These are phyloP conservation scores for Drosophila austrosaltans DNA, from an alignment of 2,888 invertebrate genomes.

Conservation along the genomic window DNA sequence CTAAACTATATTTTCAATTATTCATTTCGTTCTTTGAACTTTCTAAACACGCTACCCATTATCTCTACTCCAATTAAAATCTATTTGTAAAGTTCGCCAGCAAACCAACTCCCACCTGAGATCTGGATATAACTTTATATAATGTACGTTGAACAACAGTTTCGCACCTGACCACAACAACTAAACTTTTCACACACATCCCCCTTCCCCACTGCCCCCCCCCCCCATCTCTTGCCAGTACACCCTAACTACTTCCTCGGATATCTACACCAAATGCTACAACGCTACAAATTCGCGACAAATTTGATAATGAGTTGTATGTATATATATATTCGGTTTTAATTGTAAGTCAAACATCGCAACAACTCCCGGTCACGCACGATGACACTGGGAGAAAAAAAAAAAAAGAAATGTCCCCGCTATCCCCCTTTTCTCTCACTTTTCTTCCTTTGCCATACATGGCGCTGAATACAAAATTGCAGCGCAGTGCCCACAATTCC, in stretches of 20 bases:
- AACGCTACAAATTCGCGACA: conserved; percentile 70
- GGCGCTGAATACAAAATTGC: conserved; percentile 64
- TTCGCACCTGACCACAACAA: conserved; percentile 53
- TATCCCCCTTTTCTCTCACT: too few species aligned
- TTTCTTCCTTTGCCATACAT: conserved; percentile 2
- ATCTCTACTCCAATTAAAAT: conserved; percentile 9
- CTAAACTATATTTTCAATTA: background rate
- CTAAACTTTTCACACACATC: conserved; percentile 9
- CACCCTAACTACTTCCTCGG: conserved; percentile 3
- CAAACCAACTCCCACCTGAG: background rate
- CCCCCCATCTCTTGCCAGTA: background rate
- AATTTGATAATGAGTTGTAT: conserved; percentile 72
- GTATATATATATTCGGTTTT: conserved; percentile 48
- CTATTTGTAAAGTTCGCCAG: conserved; percentile 22
- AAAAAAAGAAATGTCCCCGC: conserved; percentile 4
- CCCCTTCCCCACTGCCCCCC: too few species aligned
- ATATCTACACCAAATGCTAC: conserved; percentile 30
- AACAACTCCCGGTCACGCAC: conserved; percentile 75
- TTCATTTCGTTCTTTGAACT: background rate
- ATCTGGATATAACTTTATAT: background rate
- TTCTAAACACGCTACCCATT: background rate
- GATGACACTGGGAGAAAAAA: conserved; percentile 6
- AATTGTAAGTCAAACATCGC: conserved; percentile 78
- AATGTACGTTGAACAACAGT: conserved; percentile 40
- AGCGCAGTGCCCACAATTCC: conserved; percentile 13